Conservation (phyloP, 2,797 vertebrate species). For the Gorsachius magnificus region DNA sequence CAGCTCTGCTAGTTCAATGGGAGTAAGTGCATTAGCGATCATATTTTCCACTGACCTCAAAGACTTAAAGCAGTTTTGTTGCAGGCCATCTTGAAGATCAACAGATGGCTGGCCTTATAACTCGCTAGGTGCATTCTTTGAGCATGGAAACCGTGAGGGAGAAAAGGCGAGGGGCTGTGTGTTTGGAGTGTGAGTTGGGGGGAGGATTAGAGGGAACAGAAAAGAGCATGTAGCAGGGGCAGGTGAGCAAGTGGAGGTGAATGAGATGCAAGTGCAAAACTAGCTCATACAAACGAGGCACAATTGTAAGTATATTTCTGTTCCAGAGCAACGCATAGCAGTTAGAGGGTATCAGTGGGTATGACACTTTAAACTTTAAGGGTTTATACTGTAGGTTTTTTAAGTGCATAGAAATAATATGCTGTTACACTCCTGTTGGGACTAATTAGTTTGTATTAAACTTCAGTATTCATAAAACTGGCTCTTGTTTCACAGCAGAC, state of each 20-base stretch:
- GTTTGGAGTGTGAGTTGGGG: not conserved
- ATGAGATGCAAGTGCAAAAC: not conserved
- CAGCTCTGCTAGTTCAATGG: accelerated
- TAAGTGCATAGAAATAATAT: not conserved
- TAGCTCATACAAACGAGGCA: not conserved
- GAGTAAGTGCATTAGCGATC: not conserved
- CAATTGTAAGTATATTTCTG: not conserved
- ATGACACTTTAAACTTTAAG: not conserved
- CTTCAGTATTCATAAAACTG: not conserved
- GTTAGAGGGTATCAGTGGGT: not conserved
- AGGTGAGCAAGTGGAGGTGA: not conserved
- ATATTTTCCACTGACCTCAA: not conserved
- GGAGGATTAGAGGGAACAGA: not conserved
- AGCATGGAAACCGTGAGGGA: not conserved
- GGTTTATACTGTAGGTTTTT: not conserved
- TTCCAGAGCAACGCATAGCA: not conserved
- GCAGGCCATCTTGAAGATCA: not conserved
- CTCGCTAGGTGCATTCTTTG: not conserved
- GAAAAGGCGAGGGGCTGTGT: not conserved
- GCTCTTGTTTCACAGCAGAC: not conserved
- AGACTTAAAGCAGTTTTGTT: not conserved
- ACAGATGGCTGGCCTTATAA: not conserved
- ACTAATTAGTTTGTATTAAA: not conserved
- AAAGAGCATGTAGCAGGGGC: not conserved
- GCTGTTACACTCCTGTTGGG: not conserved